Base-by-base conservation (phyloP, 2,888 invertebrate genomes). In the Troides helena region DNA sequence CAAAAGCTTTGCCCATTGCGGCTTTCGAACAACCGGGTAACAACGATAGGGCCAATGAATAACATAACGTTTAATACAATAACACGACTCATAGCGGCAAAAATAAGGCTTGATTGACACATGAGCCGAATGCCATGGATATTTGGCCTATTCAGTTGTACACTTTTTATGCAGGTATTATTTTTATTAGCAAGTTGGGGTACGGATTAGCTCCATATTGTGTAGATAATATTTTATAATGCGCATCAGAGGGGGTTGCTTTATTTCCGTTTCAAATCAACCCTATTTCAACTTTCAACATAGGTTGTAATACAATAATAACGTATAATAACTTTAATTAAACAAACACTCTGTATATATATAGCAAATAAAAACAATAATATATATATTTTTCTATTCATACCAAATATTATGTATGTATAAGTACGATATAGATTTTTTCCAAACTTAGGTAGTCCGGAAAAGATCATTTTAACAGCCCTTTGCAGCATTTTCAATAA, bases 91-190 rank as follows among this genome's bases (percentile, higher is more conserved):
- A 84, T 83, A 83, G 84, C 83, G 81, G 85, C 80, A 78, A 80
- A 83, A 82, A 64, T 83, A 84, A 85, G 82, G 80, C 82, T 81
- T 92, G 92, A 92, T 92, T 92, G 92, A 92, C 92, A 87, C 90
- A 88, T 87, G 91, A 91, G 87, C 87, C 88, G 81, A 77, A 80
- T 77, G 76, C 81, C 79, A 81, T 80, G 85, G 80, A 82, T 85
- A 81, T 84, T 85, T 83, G 86, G 79, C 81, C 77, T 79, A 81
- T 84, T 83, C 82, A 72, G 77, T 82, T 83, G 30, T 30, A 30
- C 30, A 39, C 39, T 39, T 39, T 90, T 89, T 88, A 84, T 80
- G 71, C 78, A 80, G 77, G 78, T 79, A 85, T 81, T 86, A 88
- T 91, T 90, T 88, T 85, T 87, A 86, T 83, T 81, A 66, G 23